Evolutionary conservation across 92 coral and sea anemone species (phyloP).

Genomic region (Palythoa caribaeorum): DNA sequence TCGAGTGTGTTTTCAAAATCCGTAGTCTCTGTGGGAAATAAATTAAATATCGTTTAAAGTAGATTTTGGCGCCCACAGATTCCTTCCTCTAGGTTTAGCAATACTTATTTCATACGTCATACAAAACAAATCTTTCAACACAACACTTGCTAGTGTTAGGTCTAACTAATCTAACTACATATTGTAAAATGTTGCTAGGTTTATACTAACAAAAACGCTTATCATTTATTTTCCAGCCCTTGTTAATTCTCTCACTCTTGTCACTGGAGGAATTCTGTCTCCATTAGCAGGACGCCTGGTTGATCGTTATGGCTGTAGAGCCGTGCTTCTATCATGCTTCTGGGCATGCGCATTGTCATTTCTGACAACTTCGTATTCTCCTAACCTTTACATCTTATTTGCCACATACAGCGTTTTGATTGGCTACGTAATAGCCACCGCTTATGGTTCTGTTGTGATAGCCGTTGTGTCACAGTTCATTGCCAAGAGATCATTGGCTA

Average conservation of each 20-base stretch:
- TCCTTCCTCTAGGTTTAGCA: too few relatives aligned
- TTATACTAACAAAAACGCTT: too few relatives aligned
- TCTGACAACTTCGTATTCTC: conserved; percentile 3
- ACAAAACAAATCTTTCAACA: too few relatives aligned
- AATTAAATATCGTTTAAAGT: too few relatives aligned
- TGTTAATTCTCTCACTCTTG: conserved; percentile 6
- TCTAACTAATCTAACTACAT: too few relatives aligned
- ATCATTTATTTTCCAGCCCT: neutral
- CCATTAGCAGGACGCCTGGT: neutral
- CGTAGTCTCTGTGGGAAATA: too few relatives aligned
- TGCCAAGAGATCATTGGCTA: conserved; percentile 56
- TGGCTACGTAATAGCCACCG: conserved; percentile 43
- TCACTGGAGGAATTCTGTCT: conserved; percentile 2
- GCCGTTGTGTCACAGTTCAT: conserved; percentile 52
- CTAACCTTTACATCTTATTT: conserved; percentile 6
- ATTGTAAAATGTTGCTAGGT: too few relatives aligned
- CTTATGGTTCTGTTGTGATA: conserved; percentile 42
- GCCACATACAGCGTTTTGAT: conserved; percentile 19
- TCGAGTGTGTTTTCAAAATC: too few relatives aligned
- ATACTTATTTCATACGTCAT: too few relatives aligned
- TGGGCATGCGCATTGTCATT: conserved; percentile 24
- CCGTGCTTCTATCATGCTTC: neutral
- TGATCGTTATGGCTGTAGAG: conserved; percentile 21
- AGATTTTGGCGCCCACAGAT: too few relatives aligned
- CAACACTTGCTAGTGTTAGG: too few relatives aligned